These are phyloP conservation scores for Pogonocherus hispidulus DNA, from an alignment of 2,888 invertebrate genomes.

Conservation along the genomic window DNA sequence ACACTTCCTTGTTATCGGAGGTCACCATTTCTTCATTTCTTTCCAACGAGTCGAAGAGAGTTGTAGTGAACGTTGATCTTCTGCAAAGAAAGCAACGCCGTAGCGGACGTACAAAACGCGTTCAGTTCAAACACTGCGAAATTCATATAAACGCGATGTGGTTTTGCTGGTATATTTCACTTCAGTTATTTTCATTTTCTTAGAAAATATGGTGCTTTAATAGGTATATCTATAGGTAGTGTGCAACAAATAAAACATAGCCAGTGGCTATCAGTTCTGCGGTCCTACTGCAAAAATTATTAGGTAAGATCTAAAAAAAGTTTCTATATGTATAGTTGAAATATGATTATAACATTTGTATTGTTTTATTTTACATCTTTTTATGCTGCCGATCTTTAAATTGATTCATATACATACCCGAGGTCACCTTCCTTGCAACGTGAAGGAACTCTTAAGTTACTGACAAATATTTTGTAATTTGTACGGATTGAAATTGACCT, in stretches of 20 bases:
- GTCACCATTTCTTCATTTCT: slow-evolving; percentile 37
- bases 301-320: slow-evolving; percentile 3
- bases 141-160: slow-evolving; percentile 17
- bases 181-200: neutral
- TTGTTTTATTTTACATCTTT: too few relatives aligned
- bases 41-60: slow-evolving; percentile 23
- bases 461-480: too few relatives aligned
- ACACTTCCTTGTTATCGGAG: slow-evolving; percentile 33
- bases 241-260: neutral
- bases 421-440: too few relatives aligned
- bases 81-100: slow-evolving; percentile 26
- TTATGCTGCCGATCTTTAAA: too few relatives aligned
- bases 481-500: too few relatives aligned
- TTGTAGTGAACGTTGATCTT: slow-evolving; percentile 23
- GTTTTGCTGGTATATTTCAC: neutral
- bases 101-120: neutral
- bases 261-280: neutral
- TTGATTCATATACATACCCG: too few relatives aligned
- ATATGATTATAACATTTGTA: too few relatives aligned
- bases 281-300: neutral
- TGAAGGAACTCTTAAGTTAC: too few relatives aligned
- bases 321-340: too few relatives aligned
- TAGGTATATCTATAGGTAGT: too few relatives aligned
- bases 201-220: slow-evolving; percentile 10
- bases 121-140: slow-evolving; percentile 5